A percentile compares a stretch with the other conserved stretches of the same genome.
These are phyloP conservation scores for Hylaea fasciaria DNA, from an alignment of 2,888 invertebrate species.

Conservation along the genomic window DNA sequence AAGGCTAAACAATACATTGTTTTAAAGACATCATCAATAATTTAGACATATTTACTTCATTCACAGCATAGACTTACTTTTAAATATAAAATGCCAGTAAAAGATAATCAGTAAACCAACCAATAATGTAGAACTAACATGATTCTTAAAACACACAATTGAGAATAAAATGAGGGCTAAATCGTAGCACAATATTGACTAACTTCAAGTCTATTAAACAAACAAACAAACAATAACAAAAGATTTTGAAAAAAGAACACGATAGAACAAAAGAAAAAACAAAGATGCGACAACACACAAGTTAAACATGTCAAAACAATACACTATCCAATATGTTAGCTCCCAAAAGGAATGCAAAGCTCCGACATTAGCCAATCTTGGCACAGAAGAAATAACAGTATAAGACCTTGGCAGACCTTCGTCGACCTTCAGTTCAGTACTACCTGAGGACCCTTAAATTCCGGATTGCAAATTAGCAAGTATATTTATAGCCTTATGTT, in stretches of 20 bases:
- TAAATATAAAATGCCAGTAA: too few relatives aligned
- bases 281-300: background rate
- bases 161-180: too few relatives aligned
- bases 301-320: conserved; percentile 12
- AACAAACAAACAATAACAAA: background rate
- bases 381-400: background rate
- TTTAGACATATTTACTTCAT: too few relatives aligned
- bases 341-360: conserved; percentile 21
- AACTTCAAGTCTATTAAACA: too few relatives aligned
- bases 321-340: conserved; percentile 12
- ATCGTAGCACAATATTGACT: too few relatives aligned
- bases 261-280: background rate
- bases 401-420: conserved; percentile 36
- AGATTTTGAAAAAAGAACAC: too few relatives aligned
- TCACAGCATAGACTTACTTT: too few relatives aligned
- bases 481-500: conserved; percentile 1
- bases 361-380: conserved; percentile 38
- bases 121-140: too few relatives aligned
- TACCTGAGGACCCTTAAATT: conserved; percentile 21
- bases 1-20: background rate
- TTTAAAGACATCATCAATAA: background rate
- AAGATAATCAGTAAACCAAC: too few relatives aligned
- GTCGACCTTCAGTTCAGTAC: conserved; percentile 15
- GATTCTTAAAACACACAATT: too few relatives aligned
- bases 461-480: conserved; percentile 13